Evolutionary conservation across 1,140 invertebrate genomes (phyloP), one percentile per base, ranked within the genome.

Genomic region (Vollenhovia emeryi): DNA sequence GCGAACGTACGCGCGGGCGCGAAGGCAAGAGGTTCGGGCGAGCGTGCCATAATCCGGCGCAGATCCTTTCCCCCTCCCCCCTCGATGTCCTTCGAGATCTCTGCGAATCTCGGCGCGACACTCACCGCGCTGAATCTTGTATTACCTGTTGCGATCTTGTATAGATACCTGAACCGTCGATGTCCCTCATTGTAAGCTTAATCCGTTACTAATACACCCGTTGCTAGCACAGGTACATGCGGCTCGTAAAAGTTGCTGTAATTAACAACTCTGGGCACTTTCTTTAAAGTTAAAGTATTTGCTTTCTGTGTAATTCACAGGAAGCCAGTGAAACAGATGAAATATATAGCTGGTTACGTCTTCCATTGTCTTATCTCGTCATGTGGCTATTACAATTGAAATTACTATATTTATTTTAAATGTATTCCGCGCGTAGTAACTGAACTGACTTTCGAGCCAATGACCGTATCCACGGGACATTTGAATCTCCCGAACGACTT

Each of bases 121-220:
- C 66, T 87, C 45, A 62, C 86, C 68, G 43, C 78, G 82, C 45
- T 36, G 74, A 73, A 76, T 62, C 86, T 89, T 87, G 75, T 57
- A 89, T 69, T 88, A 85, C 75, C 55, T 88, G 86, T 86, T 84
- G 79, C 69, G 83, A 73, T 89, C 55, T 75, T 76, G 66, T 52
- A 64, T 52, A 82, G 78, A 86, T 75, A 48, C 48, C 24, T 43
- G 3, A 45, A 55, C 30, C 69, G 50, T 52, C 75, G 48, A 60
- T 69, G 45, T 8, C 64, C 13, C 40, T 80, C 66, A 57, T 74
- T 89, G 74, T 52, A 79, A 48, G n/a, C 13, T 55, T 74, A 50
- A 84, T 78, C 33, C 45, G 11, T 80, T 43, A 52, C 62, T 55
- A 69, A 80, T 69, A 55, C 18, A 45, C 33, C 8, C 24, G 2